phyloP scores from a whole-genome alignment of 2,888 invertebrate genomes.

The Caenorhabditis wallacei region DNA sequence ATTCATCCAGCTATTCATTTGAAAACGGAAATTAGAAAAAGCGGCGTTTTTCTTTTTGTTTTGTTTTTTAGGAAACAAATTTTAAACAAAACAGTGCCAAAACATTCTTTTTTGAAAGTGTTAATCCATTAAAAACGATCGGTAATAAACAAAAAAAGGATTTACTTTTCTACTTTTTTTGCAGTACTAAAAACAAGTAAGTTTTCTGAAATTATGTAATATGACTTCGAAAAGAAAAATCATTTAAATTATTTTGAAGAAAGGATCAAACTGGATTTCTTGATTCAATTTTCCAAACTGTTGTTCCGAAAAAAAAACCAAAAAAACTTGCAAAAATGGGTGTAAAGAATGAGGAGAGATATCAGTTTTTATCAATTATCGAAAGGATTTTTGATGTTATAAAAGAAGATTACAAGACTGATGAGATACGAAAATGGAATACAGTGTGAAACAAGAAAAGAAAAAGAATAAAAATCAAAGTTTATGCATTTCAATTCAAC shows the following conservation, averaged over 20 bases:
- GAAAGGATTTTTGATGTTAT: conserved; percentile 48
- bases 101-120: conserved; percentile 17
- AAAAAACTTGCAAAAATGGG: conserved; percentile 49
- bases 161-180: conserved; percentile 11
- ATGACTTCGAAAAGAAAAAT: no score
- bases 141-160: conserved; percentile 18
- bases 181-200: not conserved
- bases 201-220: not conserved
- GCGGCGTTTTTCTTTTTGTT: no score
- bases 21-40: conserved; percentile 31
- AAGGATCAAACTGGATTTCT: not conserved
- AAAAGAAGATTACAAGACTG: conserved; percentile 19
- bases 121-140: conserved; percentile 9
- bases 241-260: no score
- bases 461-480: conserved; percentile 25
- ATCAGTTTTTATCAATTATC: conserved; percentile 48
- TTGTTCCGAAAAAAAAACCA: conserved; percentile 11
- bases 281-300: not conserved
- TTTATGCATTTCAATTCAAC: conserved; percentile 44
- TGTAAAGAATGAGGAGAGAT: conserved; percentile 3
- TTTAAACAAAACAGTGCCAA: not conserved
- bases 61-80: conserved; percentile 9
- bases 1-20: not conserved
- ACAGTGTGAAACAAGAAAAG: not conserved
- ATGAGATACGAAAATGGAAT: conserved; percentile 1